Percentiles rank a stretch among this genome's conserved stretches.
Conservation (phyloP, 1,140 invertebrate genomes). For the Schlechtendalia chinensis region DNA sequence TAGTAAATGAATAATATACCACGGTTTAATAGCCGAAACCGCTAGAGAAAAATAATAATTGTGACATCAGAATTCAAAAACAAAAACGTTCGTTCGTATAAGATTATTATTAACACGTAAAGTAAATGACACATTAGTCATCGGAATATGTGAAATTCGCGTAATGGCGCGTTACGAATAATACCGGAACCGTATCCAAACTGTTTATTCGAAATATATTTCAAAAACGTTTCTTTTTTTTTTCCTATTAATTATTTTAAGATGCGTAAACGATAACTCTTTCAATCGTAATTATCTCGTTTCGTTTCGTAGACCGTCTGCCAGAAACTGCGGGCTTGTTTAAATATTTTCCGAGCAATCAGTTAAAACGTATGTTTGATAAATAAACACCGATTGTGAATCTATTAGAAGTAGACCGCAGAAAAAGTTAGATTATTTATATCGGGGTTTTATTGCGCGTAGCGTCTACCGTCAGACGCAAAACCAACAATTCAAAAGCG, state of each 20-base stretch:
- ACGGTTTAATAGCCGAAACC: neutral
- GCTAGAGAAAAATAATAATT: neutral
- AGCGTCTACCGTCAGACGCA: neutral
- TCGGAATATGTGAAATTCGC: neutral
- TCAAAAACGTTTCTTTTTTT: neutral
- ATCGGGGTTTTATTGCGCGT: neutral
- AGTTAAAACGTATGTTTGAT: constrained; percentile 4
- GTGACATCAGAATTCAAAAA: neutral
- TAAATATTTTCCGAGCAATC: neutral
- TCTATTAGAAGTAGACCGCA: neutral
- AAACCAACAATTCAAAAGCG: too few species aligned
- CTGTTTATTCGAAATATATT: neutral
- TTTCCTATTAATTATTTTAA: too few species aligned
- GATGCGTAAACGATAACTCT: constrained; percentile 1
- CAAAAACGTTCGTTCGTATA: neutral
- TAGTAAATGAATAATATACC: neutral
- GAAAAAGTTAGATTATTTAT: constrained; percentile 11
- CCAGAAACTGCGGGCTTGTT: constrained; percentile 1
- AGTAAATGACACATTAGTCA: neutral
- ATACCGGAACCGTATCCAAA: neutral
- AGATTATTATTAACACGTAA: neutral
- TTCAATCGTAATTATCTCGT: neutral
- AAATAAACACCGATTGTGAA: constrained; percentile 12
- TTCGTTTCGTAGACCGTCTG: neutral
- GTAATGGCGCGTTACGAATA: neutral